Percentiles rank a stretch among this genome's conserved stretches.
Evolutionary conservation across 2,888 invertebrate species (phyloP).

Genomic region (Didymodactylos carnosus): DNA sequence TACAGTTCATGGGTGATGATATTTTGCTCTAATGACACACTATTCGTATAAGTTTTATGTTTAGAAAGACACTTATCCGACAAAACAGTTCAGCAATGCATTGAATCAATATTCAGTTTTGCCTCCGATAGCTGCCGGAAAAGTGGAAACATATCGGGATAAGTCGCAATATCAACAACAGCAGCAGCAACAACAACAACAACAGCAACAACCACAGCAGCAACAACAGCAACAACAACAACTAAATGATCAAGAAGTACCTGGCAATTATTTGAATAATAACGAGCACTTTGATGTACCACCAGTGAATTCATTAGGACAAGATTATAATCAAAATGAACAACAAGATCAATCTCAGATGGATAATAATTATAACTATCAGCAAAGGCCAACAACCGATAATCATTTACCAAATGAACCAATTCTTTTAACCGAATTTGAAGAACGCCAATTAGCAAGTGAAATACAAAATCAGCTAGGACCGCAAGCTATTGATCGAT

Average conservation of each 20-base stretch:
- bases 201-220: not conserved
- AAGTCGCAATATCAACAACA: not conserved
- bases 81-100: not conserved
- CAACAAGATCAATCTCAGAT: too few relatives aligned
- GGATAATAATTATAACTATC: too few relatives aligned
- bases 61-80: too few relatives aligned
- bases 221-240: not conserved
- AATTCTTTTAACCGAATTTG: constrained; percentile 16
- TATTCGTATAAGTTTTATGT: too few relatives aligned
- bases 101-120: constrained; percentile 10
- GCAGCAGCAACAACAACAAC: not conserved
- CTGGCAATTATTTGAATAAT: too few relatives aligned
- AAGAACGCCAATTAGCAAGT: constrained; percentile 20
- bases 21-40: too few relatives aligned
- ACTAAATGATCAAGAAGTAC: not conserved
- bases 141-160: not conserved
- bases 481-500: constrained; percentile 15
- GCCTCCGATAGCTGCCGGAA: not conserved
- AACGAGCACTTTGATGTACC: too few relatives aligned
- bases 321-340: not conserved
- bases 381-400: too few relatives aligned
- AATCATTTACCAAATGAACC: constrained; percentile 22
- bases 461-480: constrained; percentile 20
- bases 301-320: too few relatives aligned
- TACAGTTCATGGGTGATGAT: too few relatives aligned